Evolutionary conservation across 2,113 vertebrate species (phyloP).

Genomic region (Rhadina sibilatrix): DNA sequence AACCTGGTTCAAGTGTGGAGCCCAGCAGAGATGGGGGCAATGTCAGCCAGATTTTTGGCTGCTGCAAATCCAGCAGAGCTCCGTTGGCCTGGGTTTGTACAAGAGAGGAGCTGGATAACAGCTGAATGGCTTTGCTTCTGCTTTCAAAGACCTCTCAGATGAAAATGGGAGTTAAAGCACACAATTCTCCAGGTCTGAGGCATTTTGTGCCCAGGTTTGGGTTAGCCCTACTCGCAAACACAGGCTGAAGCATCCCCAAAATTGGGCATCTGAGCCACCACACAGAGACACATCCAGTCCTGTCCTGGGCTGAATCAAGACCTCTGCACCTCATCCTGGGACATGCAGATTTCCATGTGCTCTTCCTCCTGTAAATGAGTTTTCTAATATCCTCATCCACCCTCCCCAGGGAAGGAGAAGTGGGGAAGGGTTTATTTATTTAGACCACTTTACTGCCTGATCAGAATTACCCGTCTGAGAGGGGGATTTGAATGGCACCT

Average conservation of each 20-base stretch:
- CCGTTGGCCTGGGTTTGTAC: background rate
- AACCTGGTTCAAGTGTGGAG: rapidly evolving
- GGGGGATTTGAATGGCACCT: slow-evolving; percentile 65
- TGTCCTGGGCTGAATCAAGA: background rate
- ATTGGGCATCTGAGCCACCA: background rate
- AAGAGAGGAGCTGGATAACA: background rate
- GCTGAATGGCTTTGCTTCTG: background rate
- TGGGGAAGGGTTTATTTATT: slow-evolving; percentile 49
- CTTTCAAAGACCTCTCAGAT: background rate
- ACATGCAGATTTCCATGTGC: background rate
- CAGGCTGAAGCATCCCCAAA: background rate
- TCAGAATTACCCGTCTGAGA: slow-evolving; percentile 51
- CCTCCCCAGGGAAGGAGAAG: background rate
- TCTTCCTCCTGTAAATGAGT: slow-evolving; percentile 33
- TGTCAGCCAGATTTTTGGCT: background rate
- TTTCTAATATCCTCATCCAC: background rate
- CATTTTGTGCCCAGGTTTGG: background rate
- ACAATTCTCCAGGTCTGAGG: background rate
- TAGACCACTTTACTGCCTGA: slow-evolving; percentile 28
- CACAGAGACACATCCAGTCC: no score
- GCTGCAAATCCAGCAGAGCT: rapidly evolving
- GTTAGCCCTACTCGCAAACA: background rate
- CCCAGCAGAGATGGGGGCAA: background rate
- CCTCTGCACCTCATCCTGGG: background rate
- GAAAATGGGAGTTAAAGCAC: background rate